A percentile compares a stretch with the other conserved stretches of the same genome.
These are phyloP conservation scores for Pogona vitticeps DNA, from an alignment of 2,113 vertebrate species.

Conservation along the genomic window DNA sequence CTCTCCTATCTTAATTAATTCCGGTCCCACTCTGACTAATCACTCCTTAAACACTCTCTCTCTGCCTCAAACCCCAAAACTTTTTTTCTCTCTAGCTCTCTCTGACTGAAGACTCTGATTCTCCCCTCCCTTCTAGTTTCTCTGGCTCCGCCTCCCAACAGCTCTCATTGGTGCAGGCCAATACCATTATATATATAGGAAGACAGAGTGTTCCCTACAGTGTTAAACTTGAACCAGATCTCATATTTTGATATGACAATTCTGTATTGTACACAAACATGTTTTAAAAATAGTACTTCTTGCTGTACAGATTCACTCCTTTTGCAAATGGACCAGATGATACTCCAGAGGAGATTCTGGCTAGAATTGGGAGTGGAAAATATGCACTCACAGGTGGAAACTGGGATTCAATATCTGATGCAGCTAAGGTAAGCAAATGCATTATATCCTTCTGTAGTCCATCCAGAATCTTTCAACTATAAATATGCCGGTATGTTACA, in stretches of 20 bases:
- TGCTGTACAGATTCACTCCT: constrained; percentile 85
- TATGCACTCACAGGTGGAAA: constrained; percentile 90
- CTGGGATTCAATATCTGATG: constrained; percentile 92
- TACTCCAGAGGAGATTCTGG: constrained; percentile 92
- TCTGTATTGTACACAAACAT: not conserved
- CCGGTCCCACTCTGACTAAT: no score
- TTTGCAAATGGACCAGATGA: constrained; percentile 93
- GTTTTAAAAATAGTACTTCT: not conserved
- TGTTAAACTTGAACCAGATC: not conserved
- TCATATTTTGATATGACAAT: not conserved
- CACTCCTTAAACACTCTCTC: no score
- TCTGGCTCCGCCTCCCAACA: no score
- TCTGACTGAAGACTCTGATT: no score
- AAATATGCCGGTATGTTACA: not conserved
- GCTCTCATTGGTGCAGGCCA: no score
- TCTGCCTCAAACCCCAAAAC: no score
- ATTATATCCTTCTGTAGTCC: rapidly evolving
- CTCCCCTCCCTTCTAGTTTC: no score
- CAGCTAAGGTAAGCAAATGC: constrained; percentile 83
- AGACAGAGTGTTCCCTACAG: no score
- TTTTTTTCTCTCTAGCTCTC: no score
- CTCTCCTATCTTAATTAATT: no score
- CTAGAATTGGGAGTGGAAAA: constrained; percentile 91
- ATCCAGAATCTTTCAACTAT: not conserved
- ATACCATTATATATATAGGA: no score